Evolutionary conservation across 2,888 invertebrate genomes (phyloP).

Genomic region (Abrostola triplasia): DNA sequence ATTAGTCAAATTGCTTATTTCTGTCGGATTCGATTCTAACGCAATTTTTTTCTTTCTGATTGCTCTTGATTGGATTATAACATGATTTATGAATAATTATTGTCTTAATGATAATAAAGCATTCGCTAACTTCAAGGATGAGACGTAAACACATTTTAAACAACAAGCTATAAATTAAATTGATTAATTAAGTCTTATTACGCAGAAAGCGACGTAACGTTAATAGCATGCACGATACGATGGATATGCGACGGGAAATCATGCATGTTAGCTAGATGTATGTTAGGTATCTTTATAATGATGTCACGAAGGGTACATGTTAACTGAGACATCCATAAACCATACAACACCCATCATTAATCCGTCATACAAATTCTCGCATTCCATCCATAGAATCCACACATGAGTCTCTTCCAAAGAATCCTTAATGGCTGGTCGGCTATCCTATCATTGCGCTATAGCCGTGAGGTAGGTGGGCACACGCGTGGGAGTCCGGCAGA

Average conservation of each 20-base stretch:
- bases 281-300: not conserved
- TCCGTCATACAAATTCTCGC: constrained; percentile 40
- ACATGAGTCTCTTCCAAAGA: constrained; percentile 38
- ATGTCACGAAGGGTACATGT: not conserved
- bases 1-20: constrained; percentile 47
- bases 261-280: not conserved
- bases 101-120: not conserved
- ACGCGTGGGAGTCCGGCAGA: constrained; percentile 74
- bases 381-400: constrained; percentile 31
- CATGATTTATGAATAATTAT: constrained; percentile 16
- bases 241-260: not conserved
- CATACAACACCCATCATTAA: constrained; percentile 28
- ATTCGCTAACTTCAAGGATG: too few species aligned
- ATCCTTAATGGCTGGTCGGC: constrained; percentile 35
- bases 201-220: too few species aligned
- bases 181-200: too few species aligned
- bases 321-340: constrained; percentile 17
- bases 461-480: constrained; percentile 61
- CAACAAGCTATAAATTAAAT: too few species aligned
- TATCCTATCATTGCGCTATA: constrained; percentile 51
- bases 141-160: too few species aligned
- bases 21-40: constrained; percentile 1
- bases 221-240: too few species aligned
- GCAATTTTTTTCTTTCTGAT: constrained; percentile 19
- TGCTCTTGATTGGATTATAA: constrained; percentile 2